Evolutionary conservation across 1,140 invertebrate species (phyloP), one percentile per base, ranked within the genome.

Genomic region (Camponotus pennsylvanicus): DNA sequence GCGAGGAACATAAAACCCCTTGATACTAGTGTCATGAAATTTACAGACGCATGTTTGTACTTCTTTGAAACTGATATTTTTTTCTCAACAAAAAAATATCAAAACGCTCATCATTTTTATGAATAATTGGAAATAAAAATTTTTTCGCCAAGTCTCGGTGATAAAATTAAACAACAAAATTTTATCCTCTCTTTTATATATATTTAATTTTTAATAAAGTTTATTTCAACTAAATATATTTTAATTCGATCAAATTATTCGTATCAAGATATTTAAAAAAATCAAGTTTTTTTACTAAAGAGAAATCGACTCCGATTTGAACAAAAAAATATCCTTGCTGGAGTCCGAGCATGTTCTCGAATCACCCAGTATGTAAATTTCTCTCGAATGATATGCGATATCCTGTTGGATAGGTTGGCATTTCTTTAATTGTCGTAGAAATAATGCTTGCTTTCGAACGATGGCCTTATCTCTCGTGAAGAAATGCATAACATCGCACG

Each of bases 401-500:
- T 61, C 82, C 80, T 34, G 75, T 79, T 8, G 37, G 67, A 15
- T 79, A 85, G 80, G 86, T 78, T 69, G 45, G 63, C 55, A 55
- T 55, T 80, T 66, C 71, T 49, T 77, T 87, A 87, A 87, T 87
- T 87, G 75, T 71, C 69, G 18, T 32, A 49, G 45, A 21, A 79
- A 87, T 85, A 87, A 87, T 61, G 66, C 40, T 85, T 55, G 70
- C 55, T 88, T 88, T 83, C 78, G 78, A 83, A 32, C 63, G 42
- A 76, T 52, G 18, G 59, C 49, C 70, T 82, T 86, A 71, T 78
- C 73, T 61, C 55, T 8, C 18, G 37, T 45, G 55, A 66, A 27
- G 79, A 86, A 77, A 57, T 55, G 21, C 63, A 61, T 77, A 76
- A 71, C 45, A 4, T 52, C 15, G 15, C 49, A 64, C 42, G 61